Evolutionary conservation across 2,888 invertebrate genomes (phyloP).

Genomic region (Leucophenga montana): DNA sequence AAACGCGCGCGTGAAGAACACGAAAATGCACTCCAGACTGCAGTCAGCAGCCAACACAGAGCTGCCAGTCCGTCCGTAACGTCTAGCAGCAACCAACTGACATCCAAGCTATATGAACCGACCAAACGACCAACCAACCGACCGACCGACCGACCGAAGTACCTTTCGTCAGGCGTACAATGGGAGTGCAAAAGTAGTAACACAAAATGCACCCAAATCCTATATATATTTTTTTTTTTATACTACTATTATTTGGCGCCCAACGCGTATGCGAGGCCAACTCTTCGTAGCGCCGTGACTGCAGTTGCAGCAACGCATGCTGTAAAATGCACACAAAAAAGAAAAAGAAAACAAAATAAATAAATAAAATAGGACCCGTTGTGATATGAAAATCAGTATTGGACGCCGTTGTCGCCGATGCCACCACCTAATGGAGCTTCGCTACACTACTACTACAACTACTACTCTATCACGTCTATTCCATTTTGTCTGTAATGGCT

Average conservation of each 20-base stretch:
- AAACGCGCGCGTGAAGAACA: constrained; percentile 19
- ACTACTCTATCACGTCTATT: too few species aligned
- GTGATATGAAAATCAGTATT: not conserved
- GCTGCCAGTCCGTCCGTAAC: not conserved
- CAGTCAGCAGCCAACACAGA: not conserved
- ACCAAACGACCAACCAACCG: constrained; percentile 11
- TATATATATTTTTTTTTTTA: not conserved
- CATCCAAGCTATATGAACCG: not conserved
- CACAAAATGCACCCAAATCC: constrained; percentile 37
- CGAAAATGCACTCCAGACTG: constrained; percentile 29
- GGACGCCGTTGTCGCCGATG: not conserved
- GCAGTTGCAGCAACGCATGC: constrained; percentile 34
- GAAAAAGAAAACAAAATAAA: not conserved
- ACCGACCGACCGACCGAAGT: not conserved
- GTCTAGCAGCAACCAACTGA: constrained; percentile 1
- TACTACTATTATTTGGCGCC: constrained; percentile 25
- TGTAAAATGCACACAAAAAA: not conserved
- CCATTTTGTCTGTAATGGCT: not conserved
- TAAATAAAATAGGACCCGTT: constrained; percentile 1
- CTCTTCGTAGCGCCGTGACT: constrained; percentile 37
- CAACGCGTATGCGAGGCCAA: constrained; percentile 28
- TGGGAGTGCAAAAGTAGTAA: constrained; percentile 17
- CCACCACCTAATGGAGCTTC: constrained; percentile 20
- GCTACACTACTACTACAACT: constrained; percentile 30
- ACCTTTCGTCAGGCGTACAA: not conserved